Evolutionary conservation across 2,113 vertebrate genomes (phyloP).

Genomic region (Mionectes macconnelli): DNA sequence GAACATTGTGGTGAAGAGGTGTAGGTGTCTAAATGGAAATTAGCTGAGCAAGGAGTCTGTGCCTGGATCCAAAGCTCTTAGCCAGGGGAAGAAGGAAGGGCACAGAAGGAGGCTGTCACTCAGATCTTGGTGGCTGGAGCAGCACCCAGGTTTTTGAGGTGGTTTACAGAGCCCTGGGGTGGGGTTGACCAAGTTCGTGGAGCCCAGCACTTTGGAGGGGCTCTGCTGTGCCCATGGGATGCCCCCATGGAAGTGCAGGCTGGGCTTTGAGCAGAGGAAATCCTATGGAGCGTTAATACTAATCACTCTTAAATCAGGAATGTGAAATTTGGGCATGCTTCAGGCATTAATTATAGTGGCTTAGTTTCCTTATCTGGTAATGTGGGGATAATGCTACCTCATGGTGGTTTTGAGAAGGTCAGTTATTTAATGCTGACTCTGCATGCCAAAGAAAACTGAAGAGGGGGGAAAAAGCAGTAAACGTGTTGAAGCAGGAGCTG

Average conservation of each 20-base stretch:
- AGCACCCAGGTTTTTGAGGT: accelerated
- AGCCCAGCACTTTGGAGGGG: accelerated
- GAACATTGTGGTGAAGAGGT: background rate
- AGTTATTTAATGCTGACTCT: slow-evolving; percentile 21
- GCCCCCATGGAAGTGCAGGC: background rate
- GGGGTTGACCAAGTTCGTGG: background rate
- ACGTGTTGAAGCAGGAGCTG: background rate
- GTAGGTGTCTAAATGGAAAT: background rate
- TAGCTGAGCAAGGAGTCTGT: background rate
- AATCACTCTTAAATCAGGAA: slow-evolving; percentile 4
- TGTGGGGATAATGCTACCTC: slow-evolving; percentile 14
- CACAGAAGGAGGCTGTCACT: background rate
- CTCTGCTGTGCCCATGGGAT: background rate
- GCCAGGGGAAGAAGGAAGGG: background rate
- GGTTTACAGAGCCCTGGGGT: background rate
- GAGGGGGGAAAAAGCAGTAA: background rate
- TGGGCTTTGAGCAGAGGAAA: background rate
- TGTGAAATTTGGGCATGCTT: slow-evolving; percentile 29
- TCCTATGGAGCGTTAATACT: background rate
- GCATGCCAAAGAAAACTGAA: slow-evolving; percentile 2
- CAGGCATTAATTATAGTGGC: slow-evolving; percentile 15
- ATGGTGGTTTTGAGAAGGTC: slow-evolving; percentile 50
- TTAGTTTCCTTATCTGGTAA: slow-evolving; percentile 56
- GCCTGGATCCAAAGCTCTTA: background rate
- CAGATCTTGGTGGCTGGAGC: background rate